Conservation (phyloP, 1,140 invertebrate species). For the Sarcophaga bullata region DNA sequence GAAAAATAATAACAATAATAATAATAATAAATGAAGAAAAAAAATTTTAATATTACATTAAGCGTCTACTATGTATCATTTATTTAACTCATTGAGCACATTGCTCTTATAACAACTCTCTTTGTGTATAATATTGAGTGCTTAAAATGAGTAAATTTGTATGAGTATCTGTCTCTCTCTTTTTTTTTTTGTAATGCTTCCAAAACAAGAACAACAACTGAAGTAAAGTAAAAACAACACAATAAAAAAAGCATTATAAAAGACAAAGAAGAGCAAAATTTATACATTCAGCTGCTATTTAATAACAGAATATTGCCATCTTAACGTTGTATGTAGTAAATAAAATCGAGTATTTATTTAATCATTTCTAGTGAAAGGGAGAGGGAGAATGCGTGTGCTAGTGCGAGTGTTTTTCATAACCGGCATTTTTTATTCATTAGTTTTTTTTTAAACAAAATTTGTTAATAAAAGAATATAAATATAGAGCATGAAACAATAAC, state of each 20-base stretch:
- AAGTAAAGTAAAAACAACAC: background rate
- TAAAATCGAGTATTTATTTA: background rate
- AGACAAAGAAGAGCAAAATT: background rate
- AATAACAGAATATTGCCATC: background rate
- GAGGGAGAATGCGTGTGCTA: constrained; percentile 3
- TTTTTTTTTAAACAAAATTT: background rate
- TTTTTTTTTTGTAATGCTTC: background rate
- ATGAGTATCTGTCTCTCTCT: constrained; percentile 19
- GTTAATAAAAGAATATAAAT: constrained; percentile 11
- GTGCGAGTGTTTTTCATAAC: constrained; percentile 16
- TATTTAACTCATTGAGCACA: background rate
- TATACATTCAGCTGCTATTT: constrained; percentile 27
- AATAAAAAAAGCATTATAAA: background rate
- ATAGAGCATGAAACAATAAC: constrained; percentile 7
- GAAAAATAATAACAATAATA: background rate
- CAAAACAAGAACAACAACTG: constrained; percentile 17
- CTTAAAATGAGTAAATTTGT: background rate
- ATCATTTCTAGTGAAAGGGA: constrained; percentile 2
- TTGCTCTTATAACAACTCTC: background rate
- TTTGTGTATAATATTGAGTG: no score
- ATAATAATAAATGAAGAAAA: background rate
- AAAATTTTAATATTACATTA: background rate
- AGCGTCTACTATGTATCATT: constrained; percentile 21
- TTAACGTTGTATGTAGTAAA: background rate
- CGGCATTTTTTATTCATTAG: constrained; percentile 27